phyloP scores from a whole-genome alignment of 37 sponge, comb jelly and placozoan genomes.

The Trichoplax adhaerens region DNA sequence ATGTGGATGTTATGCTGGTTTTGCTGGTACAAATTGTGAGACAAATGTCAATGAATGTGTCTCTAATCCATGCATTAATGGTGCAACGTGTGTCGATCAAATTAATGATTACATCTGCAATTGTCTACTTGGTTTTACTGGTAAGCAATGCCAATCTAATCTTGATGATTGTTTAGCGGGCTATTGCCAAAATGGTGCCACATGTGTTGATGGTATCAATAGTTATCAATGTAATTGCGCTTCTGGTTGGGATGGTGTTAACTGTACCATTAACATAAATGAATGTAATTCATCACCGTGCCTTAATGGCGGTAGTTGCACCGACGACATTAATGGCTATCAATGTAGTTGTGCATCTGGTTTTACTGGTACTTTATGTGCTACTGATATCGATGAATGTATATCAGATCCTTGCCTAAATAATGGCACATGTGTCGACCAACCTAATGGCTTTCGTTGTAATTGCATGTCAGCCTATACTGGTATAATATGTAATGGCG shows the following conservation, averaged over 20 bases:
- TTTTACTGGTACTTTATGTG: conserved; percentile 7
- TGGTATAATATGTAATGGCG: conserved; percentile 7
- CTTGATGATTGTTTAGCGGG: conserved; percentile 1
- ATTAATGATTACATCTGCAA: conserved; percentile 6
- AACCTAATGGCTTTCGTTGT: conserved; percentile 4
- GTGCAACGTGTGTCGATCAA: not conserved
- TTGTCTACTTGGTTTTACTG: conserved; percentile 27
- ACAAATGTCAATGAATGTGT: conserved; percentile 6
- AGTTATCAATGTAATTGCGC: conserved; percentile 10
- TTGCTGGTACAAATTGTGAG: conserved; percentile 3
- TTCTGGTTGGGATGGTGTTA: conserved; percentile 5
- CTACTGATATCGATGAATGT: conserved; percentile 9
- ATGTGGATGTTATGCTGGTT: conserved; percentile 1
- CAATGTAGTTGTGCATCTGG: conserved; percentile 9
- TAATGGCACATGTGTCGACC: conserved; percentile 3
- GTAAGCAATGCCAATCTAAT: conserved; percentile 7
- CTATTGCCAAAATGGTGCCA: conserved; percentile 30
- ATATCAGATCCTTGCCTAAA: no score
- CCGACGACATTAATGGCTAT: not conserved
- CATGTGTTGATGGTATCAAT: conserved; percentile 4
- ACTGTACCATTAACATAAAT: conserved; percentile 12
- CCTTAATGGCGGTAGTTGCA: conserved; percentile 4
- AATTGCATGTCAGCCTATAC: conserved; percentile 14
- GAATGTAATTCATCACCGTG: conserved; percentile 3
- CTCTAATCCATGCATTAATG: conserved; percentile 1